Conservation (phyloP, 1,140 invertebrate species). For the Hermetia illucens region DNA sequence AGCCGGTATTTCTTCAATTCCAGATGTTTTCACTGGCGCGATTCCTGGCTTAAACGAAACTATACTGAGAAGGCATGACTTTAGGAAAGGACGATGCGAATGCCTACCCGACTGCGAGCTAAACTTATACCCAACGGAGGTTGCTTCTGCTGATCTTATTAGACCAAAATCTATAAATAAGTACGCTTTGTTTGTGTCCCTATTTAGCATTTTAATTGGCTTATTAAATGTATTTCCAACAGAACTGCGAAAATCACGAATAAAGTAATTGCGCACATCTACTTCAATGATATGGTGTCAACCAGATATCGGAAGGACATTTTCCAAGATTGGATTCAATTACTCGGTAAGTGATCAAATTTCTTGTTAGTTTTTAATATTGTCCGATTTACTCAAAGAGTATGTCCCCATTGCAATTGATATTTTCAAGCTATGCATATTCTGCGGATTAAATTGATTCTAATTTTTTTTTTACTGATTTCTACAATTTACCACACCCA, state of each 20-base stretch:
- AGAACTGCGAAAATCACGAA: constrained; percentile 31
- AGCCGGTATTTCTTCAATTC: background rate
- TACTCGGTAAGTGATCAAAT: constrained; percentile 18
- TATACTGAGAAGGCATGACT: constrained; percentile 4
- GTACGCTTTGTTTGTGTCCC: no score
- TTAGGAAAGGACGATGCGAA: constrained; percentile 20
- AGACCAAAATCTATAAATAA: no score
- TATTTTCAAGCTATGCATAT: no score
- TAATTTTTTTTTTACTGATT: no score
- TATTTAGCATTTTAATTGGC: no score
- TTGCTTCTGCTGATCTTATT: constrained; percentile 34
- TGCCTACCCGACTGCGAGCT: constrained; percentile 42
- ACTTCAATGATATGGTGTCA: constrained; percentile 42
- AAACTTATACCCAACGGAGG: constrained; percentile 37
- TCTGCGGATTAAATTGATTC: no score
- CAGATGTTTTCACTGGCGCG: constrained; percentile 18
- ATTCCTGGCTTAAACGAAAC: constrained; percentile 18
- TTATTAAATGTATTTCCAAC: constrained; percentile 16
- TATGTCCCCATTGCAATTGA: no score
- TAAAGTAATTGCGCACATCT: constrained; percentile 42
- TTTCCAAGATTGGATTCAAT: constrained; percentile 37
- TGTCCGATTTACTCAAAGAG: no score
- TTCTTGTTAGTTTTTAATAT: constrained; percentile 2
- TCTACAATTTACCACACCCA: no score
- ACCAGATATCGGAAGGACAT: constrained; percentile 42